These are phyloP conservation scores for Sitta europaea DNA, from an alignment of 2,113 vertebrate species.

Conservation along the genomic window DNA sequence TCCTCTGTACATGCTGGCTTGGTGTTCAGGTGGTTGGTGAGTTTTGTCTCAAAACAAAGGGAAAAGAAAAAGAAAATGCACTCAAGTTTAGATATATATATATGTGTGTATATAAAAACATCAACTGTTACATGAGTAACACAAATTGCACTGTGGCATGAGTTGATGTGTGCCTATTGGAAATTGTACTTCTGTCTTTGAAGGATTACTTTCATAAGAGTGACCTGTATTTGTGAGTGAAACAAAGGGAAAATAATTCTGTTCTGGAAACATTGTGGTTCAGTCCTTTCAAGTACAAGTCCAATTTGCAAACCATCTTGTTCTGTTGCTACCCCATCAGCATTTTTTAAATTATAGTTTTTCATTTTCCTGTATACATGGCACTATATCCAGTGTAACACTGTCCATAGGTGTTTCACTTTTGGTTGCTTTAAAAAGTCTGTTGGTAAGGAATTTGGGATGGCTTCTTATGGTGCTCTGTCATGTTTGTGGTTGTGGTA, in stretches of 20 bases:
- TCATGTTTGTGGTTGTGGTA: background rate
- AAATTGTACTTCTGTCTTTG: background rate
- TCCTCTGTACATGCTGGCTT: background rate
- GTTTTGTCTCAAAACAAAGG: background rate
- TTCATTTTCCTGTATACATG: background rate
- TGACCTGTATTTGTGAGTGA: background rate
- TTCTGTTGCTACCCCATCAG: background rate
- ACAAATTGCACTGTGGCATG: background rate
- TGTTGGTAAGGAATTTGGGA: background rate
- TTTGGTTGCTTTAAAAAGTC: background rate
- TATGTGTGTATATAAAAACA: background rate
- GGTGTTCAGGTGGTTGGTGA: background rate
- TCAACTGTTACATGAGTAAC: background rate
- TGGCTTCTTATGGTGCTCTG: background rate
- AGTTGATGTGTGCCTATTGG: background rate
- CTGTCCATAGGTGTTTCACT: background rate
- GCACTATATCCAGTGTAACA: background rate
- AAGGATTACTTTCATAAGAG: background rate
- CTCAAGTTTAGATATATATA: background rate
- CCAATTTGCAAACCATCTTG: background rate
- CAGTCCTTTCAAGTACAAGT: background rate
- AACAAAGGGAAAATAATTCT: background rate
- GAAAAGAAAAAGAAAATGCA: background rate
- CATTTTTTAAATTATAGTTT: background rate
- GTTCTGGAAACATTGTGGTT: background rate